phyloP scores from a whole-genome alignment of 2,888 invertebrate species.

The Muscina levida region DNA sequence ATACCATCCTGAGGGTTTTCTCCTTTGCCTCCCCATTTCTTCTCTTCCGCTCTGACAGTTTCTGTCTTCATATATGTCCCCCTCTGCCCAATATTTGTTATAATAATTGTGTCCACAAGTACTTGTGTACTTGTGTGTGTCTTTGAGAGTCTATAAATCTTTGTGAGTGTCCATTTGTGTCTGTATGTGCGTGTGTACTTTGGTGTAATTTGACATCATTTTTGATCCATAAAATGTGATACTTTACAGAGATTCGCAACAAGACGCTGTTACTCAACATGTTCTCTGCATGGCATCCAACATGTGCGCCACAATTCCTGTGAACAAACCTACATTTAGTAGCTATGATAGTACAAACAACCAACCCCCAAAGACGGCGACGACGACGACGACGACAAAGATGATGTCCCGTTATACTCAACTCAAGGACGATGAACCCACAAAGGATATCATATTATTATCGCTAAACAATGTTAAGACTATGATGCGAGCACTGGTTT shows the following conservation, averaged over 20 bases:
- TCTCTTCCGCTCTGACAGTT: too few species aligned
- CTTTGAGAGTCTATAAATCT: not conserved
- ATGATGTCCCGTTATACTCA: constrained; percentile 27
- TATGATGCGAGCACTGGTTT: not conserved
- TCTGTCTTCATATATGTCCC: not conserved
- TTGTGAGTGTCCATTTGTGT: constrained; percentile 5
- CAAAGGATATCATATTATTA: constrained; percentile 19
- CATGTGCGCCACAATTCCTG: constrained; percentile 89
- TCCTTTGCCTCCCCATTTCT: not conserved
- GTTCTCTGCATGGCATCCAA: constrained; percentile 87
- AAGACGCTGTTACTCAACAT: constrained; percentile 89
- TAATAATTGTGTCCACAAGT: not conserved
- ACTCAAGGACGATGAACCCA: not conserved
- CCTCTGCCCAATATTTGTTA: not conserved
- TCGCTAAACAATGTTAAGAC: not conserved
- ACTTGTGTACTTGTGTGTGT: too few species aligned
- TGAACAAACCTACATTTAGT: constrained; percentile 92
- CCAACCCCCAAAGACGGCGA: constrained; percentile 5
- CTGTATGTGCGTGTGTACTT: constrained; percentile 17
- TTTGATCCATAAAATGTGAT: constrained; percentile 47
- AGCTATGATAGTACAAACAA: constrained; percentile 31
- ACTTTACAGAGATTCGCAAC: constrained; percentile 88
- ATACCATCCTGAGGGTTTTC: not conserved
- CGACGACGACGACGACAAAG: constrained; percentile 8
- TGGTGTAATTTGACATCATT: constrained; percentile 32